A percentile compares a stretch with the other conserved stretches of the same genome.
Conservation (phyloP, 2,113 vertebrate species). For the Oncorhynchus tshawytscha region DNA sequence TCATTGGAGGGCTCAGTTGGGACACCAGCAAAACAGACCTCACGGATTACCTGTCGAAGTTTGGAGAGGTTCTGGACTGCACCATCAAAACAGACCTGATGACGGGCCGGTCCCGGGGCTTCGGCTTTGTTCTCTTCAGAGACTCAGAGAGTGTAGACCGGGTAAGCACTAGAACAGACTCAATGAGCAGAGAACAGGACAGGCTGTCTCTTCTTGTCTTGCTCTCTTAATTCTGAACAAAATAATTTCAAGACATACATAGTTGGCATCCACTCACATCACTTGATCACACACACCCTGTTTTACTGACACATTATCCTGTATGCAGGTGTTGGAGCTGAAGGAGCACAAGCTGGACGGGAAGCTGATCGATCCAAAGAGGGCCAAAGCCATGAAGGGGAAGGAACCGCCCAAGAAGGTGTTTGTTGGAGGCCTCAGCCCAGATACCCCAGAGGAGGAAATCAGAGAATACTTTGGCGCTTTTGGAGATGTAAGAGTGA, state of each 20-base stretch:
- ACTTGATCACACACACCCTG: too few species aligned
- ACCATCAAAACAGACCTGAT: conserved; percentile 89
- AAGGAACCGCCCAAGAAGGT: conserved; percentile 89
- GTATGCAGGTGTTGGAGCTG: conserved; percentile 80
- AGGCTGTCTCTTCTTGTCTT: too few species aligned
- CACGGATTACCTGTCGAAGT: conserved; percentile 85
- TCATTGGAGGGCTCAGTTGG: conserved; percentile 90
- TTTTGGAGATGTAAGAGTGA: conserved; percentile 78
- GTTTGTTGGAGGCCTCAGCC: conserved; percentile 86
- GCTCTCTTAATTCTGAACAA: too few species aligned
- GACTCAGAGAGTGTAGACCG: conserved; percentile 86
- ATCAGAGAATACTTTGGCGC: conserved; percentile 87
- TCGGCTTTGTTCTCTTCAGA: conserved; percentile 89
- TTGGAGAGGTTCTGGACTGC: conserved; percentile 88
- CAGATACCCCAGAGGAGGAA: conserved; percentile 86
- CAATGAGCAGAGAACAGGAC: too few species aligned
- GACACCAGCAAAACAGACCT: conserved; percentile 91
- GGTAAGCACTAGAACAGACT: conserved; percentile 56
- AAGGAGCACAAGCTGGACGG: conserved; percentile 89
- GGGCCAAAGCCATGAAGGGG: conserved; percentile 85
- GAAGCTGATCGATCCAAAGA: conserved; percentile 86
- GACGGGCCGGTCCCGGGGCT: conserved; percentile 84
- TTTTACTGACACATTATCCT: too few species aligned
- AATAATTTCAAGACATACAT: too few species aligned
- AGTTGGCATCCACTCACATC: too few species aligned